Evolutionary conservation across 2,113 vertebrate genomes (phyloP), one percentile per base, ranked within the genome.

Genomic region (Syrmaticus mikado): DNA sequence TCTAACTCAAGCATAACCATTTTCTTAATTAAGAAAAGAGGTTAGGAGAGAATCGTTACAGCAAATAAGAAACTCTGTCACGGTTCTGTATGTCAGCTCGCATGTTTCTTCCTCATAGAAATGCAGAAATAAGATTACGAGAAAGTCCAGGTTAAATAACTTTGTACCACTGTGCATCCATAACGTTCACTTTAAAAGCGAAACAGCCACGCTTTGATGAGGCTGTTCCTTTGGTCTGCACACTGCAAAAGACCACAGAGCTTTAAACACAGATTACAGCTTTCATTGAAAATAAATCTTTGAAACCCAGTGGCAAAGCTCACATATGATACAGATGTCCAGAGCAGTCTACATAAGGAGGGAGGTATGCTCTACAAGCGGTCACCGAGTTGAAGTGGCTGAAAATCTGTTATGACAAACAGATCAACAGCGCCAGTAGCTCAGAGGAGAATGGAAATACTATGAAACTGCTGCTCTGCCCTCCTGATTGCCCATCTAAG

Each of bases 351-450:
- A 68, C 5, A 8, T 3, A 40, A 40, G n/a, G 67, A 82, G 27
- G 40, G 43, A 89, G 32, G 24, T 48, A 17, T 8, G 22, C 11
- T 52, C 43, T 21, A 21, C 1, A 2, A 34, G 12, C 58, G 73
- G 67, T 8, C 36, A 11, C 34, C 45, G 41, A 0, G 0, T 68
- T 2, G 2, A 53, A 73, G 62, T 2, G 5, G 14, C 21, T 73
- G 19, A 41, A 68, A 12, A 30, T 55, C 50, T 79, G 40, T 16
- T 40, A 67, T 22, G 50, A 67, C 14, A 22, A 67, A 67, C 25
- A 83, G 38, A 73, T 5, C 45, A 57, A 67, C 70, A 72, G 41
- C 1, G 11, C 17, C 3, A 53, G 22, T 15, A 60, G 38, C 10
- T 82, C 48, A 24, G 9, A 2, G 2, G n/a, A 68, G 46, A 90